Evolutionary conservation across 2,113 vertebrate genomes (phyloP).

Genomic region (Peucedramus taeniatus): DNA sequence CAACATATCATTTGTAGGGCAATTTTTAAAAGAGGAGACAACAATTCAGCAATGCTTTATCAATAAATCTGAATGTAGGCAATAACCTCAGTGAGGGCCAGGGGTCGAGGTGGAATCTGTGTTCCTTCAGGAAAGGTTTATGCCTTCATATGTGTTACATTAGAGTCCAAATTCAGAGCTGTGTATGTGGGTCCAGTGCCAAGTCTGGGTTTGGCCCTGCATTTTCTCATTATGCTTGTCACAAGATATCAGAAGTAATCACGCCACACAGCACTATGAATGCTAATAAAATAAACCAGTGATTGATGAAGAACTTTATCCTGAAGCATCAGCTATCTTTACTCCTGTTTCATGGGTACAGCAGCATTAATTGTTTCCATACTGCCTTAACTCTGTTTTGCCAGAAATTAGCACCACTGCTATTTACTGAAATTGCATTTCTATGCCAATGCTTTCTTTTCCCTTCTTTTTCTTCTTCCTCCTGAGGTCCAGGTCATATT

Average conservation of each 20-base stretch:
- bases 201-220: neutral
- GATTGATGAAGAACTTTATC: constrained; percentile 50
- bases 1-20: constrained; percentile 23
- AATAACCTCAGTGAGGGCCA: neutral
- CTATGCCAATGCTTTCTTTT: neutral
- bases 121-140: constrained; percentile 29
- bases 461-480: neutral
- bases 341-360: constrained; percentile 17
- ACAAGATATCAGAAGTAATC: constrained; percentile 37
- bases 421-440: neutral
- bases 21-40: constrained; percentile 45
- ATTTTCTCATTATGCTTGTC: constrained; percentile 37
- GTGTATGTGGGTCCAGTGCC: neutral
- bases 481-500: neutral
- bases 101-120: neutral
- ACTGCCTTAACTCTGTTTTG: neutral
- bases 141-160: constrained; percentile 5
- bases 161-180: constrained; percentile 6
- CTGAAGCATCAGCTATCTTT: constrained; percentile 33
- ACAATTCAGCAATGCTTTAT: constrained; percentile 11
- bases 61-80: neutral
- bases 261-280: neutral
- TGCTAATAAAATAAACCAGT: constrained; percentile 56
- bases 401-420: neutral
- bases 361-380: constrained; percentile 44